Conservation (phyloP, 2,113 vertebrate species). For the Dissostichus mawsoni region DNA sequence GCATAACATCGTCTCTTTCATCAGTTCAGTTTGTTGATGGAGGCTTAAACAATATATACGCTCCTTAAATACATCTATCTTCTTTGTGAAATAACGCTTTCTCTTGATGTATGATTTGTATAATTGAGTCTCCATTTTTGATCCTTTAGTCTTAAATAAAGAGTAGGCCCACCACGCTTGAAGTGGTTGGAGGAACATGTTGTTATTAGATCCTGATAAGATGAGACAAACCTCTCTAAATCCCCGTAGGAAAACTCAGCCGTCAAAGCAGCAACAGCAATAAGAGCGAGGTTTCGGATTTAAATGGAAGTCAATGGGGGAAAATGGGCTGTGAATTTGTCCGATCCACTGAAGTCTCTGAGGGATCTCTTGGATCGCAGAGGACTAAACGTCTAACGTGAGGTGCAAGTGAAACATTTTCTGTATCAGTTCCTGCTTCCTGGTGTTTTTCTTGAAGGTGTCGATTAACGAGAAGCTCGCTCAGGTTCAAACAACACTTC, state of each 20-base stretch:
- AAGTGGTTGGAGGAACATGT: too few species aligned
- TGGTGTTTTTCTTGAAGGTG: neutral
- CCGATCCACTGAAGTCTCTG: constrained; percentile 14
- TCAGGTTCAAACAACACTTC: neutral
- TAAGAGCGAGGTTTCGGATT: neutral
- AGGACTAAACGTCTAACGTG: constrained; percentile 3
- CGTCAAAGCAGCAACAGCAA: too few species aligned
- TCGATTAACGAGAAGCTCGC: neutral
- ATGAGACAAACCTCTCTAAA: too few species aligned
- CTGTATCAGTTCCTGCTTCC: neutral
- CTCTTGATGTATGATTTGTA: too few species aligned
- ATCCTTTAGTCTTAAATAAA: too few species aligned
- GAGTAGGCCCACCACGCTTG: too few species aligned
- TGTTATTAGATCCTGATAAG: too few species aligned
- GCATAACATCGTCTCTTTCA: neutral
- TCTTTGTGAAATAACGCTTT: too few species aligned
- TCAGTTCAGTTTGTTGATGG: neutral
- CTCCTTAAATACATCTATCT: too few species aligned
- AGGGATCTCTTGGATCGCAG: constrained; percentile 26
- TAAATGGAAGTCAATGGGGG: neutral
- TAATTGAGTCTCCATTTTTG: too few species aligned
- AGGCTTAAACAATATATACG: neutral
- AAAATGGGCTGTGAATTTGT: constrained; percentile 21
- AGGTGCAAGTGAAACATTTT: neutral
- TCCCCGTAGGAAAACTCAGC: too few species aligned